phyloP scores from a whole-genome alignment of 2,888 invertebrate genomes.

The Globia sparganii region DNA sequence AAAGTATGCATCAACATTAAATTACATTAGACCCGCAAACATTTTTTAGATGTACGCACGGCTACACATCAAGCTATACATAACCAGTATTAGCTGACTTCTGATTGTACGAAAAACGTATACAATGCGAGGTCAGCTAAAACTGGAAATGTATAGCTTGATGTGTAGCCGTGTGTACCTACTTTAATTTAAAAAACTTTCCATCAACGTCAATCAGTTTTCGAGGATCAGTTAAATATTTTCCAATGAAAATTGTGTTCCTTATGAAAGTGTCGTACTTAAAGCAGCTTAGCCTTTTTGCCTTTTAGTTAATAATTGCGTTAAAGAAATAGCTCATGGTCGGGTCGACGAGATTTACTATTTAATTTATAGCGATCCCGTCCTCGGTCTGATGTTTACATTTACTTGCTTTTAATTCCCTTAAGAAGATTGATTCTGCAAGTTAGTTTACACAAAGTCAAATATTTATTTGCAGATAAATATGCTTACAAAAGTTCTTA shows the following conservation, averaged over 20 bases:
- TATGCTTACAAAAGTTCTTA: no score
- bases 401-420: constrained; percentile 39
- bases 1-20: not conserved
- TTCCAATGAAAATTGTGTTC: not conserved
- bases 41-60: not conserved
- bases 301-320: constrained; percentile 36
- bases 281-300: not conserved
- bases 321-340: constrained; percentile 61
- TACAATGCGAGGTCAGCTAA: no score
- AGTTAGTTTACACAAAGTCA: no score
- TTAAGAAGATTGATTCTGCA: constrained; percentile 31
- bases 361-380: constrained; percentile 42
- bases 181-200: not conserved
- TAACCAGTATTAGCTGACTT: no score
- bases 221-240: not conserved
- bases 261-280: not conserved
- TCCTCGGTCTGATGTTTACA: constrained; percentile 37
- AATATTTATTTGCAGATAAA: no score
- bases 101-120: no score
- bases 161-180: no score
- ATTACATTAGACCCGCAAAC: not conserved
- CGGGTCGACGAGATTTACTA: constrained; percentile 48
- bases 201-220: not conserved
- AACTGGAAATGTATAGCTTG: no score
- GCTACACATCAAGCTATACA: no score